Evolutionary conservation across 2,113 vertebrate species (phyloP).

Genomic region (Percopsis transmontana): DNA sequence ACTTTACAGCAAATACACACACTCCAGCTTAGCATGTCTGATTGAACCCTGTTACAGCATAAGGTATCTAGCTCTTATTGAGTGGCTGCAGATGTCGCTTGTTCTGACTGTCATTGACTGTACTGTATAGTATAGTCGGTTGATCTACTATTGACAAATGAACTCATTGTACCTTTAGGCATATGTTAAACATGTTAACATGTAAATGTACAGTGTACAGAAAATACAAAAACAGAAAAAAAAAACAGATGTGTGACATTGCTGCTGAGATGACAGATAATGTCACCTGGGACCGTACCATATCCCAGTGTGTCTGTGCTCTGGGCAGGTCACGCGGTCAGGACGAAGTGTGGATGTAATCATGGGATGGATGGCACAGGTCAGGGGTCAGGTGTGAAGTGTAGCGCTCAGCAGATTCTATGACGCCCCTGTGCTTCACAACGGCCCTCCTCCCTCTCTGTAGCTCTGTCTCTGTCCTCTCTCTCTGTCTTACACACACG

Average conservation of each 20-base stretch:
- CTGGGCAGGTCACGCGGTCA: neutral
- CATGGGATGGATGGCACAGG: conserved; percentile 11
- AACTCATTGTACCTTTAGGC: neutral
- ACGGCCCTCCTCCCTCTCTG: no score
- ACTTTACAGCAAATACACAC: no score
- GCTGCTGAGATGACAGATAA: neutral
- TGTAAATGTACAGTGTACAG: no score
- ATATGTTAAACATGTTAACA: neutral
- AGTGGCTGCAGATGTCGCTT: no score
- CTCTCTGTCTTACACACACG: neutral
- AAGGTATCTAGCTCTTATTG: no score
- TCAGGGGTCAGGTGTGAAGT: neutral
- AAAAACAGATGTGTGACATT: neutral
- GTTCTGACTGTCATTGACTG: no score
- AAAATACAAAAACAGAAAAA: neutral
- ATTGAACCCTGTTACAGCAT: no score
- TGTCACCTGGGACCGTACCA: neutral
- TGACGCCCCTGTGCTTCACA: neutral
- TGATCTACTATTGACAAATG: neutral
- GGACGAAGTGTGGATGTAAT: neutral
- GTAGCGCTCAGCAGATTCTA: conserved; percentile 13
- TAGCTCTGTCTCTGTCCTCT: neutral
- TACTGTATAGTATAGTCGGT: no score
- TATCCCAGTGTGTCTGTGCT: neutral
- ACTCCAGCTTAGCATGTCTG: no score